Evolutionary conservation across 2,888 invertebrate species (phyloP), one percentile per base, ranked within the genome.

Genomic region (Diarsia brunnea): DNA sequence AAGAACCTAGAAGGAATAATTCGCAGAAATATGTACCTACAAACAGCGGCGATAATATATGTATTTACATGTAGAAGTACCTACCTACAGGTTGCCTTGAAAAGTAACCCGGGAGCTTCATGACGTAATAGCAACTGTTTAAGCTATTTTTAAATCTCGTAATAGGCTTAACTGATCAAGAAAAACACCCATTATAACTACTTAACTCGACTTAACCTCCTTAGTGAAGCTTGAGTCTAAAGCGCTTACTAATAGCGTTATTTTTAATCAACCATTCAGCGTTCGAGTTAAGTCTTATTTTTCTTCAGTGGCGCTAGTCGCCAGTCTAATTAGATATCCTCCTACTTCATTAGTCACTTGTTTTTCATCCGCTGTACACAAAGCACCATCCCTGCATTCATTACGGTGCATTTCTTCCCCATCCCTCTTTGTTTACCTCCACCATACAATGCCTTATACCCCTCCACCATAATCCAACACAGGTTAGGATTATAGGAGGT

Each of bases 321-420:
- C 79, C 79, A 72, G 76, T 79, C 82, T 88, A 88, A 90, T 89
- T 85, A 88, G 83, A 85, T 87, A 86, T 81, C 82, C 82, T 83
- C 70, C 70, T 76, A 89, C 82, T 89, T 88, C 86, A 88, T 88
- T 88, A 87, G 74, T 80, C 84, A 85, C 79, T 86, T 81, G 84
- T 86, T 85, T 87, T 80, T 67, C 60, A 74, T 75, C 66, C 51
- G 43, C 11, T 61, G 19, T 61, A 69, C 43, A 75, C 55, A 67
- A 76, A 79, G 64, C 60, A 38, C 16, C 60, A 79, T n/a, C n/a
- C n/a, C n/a, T n/a, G 64, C 60, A 45, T 19, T 63, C 73, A 81
- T 38, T 83, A 75, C 61, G 53, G 31, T 73, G 68, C 58, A 74
- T 71, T 82, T 64, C 63, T 78, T 69, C 69, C 58, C 49, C 31